These are phyloP conservation scores for Ceyx margarethae DNA, from an alignment of 2,113 vertebrate genomes.

Conservation along the genomic window DNA sequence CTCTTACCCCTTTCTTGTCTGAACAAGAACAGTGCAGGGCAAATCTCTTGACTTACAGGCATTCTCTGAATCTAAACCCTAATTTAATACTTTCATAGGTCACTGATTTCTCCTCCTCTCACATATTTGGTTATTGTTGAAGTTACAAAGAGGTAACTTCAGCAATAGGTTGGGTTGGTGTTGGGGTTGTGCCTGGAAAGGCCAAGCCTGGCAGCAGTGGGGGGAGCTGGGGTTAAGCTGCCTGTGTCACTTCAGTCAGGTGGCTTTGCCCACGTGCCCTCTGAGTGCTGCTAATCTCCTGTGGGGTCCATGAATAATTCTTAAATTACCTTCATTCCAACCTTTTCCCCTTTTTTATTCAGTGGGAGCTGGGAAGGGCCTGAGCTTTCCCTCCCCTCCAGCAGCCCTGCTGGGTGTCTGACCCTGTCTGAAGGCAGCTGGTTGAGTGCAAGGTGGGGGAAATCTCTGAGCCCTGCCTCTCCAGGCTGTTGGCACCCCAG, in stretches of 20 bases:
- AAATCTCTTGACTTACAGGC: background rate
- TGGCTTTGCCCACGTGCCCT: background rate
- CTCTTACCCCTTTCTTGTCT: background rate
- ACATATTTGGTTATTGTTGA: fast-evolving
- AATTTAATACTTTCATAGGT: fast-evolving
- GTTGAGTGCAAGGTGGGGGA: background rate
- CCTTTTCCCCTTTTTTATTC: background rate
- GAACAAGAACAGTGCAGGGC: too few species aligned
- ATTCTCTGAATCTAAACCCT: too few species aligned
- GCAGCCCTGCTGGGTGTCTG: fast-evolving
- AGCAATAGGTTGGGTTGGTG: too few species aligned
- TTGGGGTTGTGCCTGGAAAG: too few species aligned
- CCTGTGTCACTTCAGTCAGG: background rate
- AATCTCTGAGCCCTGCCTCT: background rate
- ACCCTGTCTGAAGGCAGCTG: background rate
- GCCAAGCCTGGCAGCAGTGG: background rate
- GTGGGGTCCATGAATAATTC: fast-evolving
- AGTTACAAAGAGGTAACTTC: too few species aligned
- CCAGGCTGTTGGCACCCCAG: background rate
- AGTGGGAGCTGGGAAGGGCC: background rate
- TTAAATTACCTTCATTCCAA: background rate
- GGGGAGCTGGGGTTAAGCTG: background rate
- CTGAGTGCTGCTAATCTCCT: background rate
- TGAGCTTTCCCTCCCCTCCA: background rate
- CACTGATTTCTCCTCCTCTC: background rate